Conservation (phyloP, 1,140 invertebrate species). For the Calycopis cecrops region DNA sequence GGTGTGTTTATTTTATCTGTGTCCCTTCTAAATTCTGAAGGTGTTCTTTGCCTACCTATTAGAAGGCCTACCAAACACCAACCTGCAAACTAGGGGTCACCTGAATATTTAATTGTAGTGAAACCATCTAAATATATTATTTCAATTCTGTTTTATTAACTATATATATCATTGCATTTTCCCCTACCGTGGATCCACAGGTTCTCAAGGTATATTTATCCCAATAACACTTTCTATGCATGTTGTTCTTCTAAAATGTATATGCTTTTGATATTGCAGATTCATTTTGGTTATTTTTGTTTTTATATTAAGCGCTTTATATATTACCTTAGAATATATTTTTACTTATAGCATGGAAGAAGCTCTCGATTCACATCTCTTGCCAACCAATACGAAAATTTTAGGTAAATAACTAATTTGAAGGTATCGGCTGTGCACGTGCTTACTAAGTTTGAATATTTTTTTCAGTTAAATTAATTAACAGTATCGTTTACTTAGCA, state of each 20-base stretch:
- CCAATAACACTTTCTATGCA: slow-evolving; percentile 68
- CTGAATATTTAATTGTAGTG: slow-evolving; percentile 43
- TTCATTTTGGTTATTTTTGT: slow-evolving; percentile 16
- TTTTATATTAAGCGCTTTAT: slow-evolving; percentile 12
- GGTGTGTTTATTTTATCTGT: slow-evolving; percentile 60
- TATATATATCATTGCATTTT: slow-evolving; percentile 71
- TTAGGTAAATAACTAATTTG: no score
- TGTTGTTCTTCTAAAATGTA: slow-evolving; percentile 34
- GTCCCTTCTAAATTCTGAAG: slow-evolving; percentile 52
- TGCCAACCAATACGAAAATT: no score
- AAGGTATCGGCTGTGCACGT: slow-evolving; percentile 20
- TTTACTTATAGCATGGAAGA: no score
- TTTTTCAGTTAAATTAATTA: no score
- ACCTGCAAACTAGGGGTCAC: slow-evolving; percentile 58
- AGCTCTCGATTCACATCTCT: no score
- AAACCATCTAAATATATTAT: slow-evolving; percentile 42
- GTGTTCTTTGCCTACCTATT: slow-evolving; percentile 44
- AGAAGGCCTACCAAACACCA: slow-evolving; percentile 41
- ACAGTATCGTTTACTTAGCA: no score
- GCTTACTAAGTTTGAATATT: not conserved
- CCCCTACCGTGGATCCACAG: slow-evolving; percentile 76
- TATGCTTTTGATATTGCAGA: slow-evolving; percentile 35
- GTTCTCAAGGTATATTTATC: slow-evolving; percentile 83
- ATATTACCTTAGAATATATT: not conserved
- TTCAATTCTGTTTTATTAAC: slow-evolving; percentile 61